Evolutionary conservation across 1,140 invertebrate genomes (phyloP), one percentile per base, ranked within the genome.

Genomic region (Pomacea maculata): DNA sequence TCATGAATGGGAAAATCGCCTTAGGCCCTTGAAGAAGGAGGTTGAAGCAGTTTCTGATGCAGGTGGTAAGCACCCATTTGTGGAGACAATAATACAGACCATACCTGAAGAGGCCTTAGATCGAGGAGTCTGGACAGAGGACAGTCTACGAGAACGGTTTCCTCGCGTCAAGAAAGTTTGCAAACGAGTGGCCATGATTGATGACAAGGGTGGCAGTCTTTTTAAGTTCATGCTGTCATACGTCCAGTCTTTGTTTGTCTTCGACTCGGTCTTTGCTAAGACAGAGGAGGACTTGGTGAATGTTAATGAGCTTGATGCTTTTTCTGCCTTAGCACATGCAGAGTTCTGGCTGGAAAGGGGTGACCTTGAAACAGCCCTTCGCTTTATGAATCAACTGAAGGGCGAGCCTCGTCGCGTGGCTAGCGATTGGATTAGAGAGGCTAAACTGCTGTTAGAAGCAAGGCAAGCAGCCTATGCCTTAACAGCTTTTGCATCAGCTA

Each of bases 371-470:
- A 94, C 95, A 89, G 95, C 97, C 1, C 91, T 99, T 1, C 94
- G 95, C 75, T 98, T 98, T 90, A 95, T 98, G 93, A 97, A 97
- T 89, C 93, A 98, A 67, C 91, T 99, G 45, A 93, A 95, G 86
- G 97, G 97, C 34, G 96, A 96, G 45, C 93, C 97, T 0, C 93
- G 95, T 14, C 93, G 93, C n/a, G 94, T 97, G 9, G 96, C 97
- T 5, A 91, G 90, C 68, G 95, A 96, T 84, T 99, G 97, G 97
- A 94, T 97, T 85, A 94, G 95, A 80, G 97, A 98, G 87, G 94
- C 95, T 0, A 93, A 95, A 77, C 92, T 95, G 25, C 93, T 96
- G 83, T 92, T 99, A 81, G 98, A 99, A 92, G 95, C 96, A n/a
- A 93, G 95, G 87, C 97, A 98, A 91, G 96, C 96, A 45, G 95